Evolutionary conservation across 1,140 invertebrate genomes (phyloP).

Genomic region (Phymastichus coffea): DNA sequence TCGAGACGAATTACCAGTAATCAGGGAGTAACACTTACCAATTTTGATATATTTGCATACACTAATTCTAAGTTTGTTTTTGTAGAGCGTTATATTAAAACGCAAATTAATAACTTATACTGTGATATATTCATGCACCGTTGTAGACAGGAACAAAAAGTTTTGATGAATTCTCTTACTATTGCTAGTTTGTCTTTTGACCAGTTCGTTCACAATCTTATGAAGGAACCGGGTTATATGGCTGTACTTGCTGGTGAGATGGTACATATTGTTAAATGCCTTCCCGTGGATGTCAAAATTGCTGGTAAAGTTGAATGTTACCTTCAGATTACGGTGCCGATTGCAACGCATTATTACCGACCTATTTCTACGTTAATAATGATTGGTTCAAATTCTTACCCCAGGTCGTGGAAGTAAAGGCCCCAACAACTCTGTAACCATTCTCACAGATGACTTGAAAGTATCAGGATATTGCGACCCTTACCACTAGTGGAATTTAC

Average conservation of each 20-base stretch:
- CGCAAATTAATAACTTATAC: slow-evolving; percentile 20
- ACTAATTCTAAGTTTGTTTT: too few species aligned
- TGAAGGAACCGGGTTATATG: slow-evolving; percentile 19
- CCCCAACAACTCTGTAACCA: slow-evolving; percentile 10
- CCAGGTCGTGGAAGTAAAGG: too few species aligned
- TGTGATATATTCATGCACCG: too few species aligned
- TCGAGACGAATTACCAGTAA: slow-evolving; percentile 3
- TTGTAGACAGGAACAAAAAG: slow-evolving; percentile 23
- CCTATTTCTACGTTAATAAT: too few species aligned
- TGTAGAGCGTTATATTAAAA: too few species aligned
- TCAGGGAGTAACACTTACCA: not conserved
- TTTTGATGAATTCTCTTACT: slow-evolving; percentile 18
- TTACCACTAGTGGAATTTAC: slow-evolving; percentile 29
- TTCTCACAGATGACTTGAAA: too few species aligned
- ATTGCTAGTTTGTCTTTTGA: slow-evolving; percentile 17
- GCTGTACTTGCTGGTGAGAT: slow-evolving; percentile 22
- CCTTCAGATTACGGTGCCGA: too few species aligned
- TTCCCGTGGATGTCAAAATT: slow-evolving; percentile 10
- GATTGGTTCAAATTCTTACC: too few species aligned
- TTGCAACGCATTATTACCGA: too few species aligned
- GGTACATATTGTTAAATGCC: slow-evolving; percentile 19
- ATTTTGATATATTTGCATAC: too few species aligned
- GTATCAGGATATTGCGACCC: too few species aligned
- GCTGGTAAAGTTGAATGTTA: slow-evolving; percentile 17
- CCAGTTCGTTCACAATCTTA: slow-evolving; percentile 24